Conservation (phyloP, 2,888 invertebrate genomes). For the Meloe dianella region DNA sequence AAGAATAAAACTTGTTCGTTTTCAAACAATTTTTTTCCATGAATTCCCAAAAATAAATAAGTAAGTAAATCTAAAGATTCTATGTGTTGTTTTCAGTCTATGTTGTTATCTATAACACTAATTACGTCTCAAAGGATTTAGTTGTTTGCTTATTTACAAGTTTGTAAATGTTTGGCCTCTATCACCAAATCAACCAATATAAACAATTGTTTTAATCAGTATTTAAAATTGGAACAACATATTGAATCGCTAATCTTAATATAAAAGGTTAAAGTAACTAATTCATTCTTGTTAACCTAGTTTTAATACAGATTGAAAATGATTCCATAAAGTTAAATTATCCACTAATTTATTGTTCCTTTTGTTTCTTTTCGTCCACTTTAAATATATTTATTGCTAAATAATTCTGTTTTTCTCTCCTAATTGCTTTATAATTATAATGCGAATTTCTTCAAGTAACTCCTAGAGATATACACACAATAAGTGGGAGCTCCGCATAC, state of each 20-base stretch:
- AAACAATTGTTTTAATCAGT: background rate
- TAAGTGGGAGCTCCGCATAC: conserved; percentile 34
- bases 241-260: background rate
- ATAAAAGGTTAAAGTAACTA: background rate
- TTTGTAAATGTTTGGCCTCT: conserved; percentile 1
- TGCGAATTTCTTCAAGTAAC: conserved; percentile 30
- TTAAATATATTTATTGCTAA: background rate
- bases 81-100: background rate
- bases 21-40: background rate
- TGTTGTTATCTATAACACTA: conserved; percentile 2
- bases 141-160: background rate
- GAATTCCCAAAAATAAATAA: background rate
- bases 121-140: conserved; percentile 2
- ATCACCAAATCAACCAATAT: background rate
- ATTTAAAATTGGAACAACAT: background rate
- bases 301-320: background rate
- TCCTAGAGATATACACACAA: too few species aligned
- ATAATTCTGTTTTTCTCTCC: background rate
- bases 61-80: background rate
- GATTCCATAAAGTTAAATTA: background rate
- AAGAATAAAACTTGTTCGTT: background rate
- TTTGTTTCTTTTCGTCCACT: background rate
- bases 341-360: background rate
- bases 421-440: conserved; percentile 13
- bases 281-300: background rate